These are phyloP conservation scores for Engystomops pustulosus DNA, from an alignment of 2,113 vertebrate species.

Conservation along the genomic window DNA sequence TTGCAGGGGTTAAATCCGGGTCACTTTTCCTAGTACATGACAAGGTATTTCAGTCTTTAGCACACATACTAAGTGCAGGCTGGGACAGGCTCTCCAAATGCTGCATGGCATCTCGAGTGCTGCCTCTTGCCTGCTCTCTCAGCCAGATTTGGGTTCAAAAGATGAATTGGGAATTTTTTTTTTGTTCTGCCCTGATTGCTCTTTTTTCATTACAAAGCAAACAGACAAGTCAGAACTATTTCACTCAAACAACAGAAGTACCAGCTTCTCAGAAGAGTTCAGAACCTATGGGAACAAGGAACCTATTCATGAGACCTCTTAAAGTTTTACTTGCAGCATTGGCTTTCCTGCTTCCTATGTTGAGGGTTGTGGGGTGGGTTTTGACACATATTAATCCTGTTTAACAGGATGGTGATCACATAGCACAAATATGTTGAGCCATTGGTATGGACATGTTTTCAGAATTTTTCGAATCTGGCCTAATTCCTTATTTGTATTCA, in stretches of 20 bases:
- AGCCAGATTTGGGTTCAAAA: slow-evolving; percentile 35
- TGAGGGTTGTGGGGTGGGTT: slow-evolving; percentile 44
- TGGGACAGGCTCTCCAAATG: slow-evolving; percentile 29
- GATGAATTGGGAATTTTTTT: slow-evolving; percentile 36
- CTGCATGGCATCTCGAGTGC: slow-evolving; percentile 47
- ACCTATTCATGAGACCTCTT: slow-evolving; percentile 46
- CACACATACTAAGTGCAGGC: slow-evolving; percentile 26
- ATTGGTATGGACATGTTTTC: slow-evolving; percentile 3
- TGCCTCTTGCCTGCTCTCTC: slow-evolving; percentile 40
- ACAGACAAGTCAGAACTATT: slow-evolving; percentile 54
- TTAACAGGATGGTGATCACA: slow-evolving; percentile 43
- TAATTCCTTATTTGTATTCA: background rate
- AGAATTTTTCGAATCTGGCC: background rate
- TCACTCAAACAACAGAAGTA: slow-evolving; percentile 30
- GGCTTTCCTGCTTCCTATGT: slow-evolving; percentile 40
- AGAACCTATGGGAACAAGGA: slow-evolving; percentile 37
- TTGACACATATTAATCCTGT: slow-evolving; percentile 56
- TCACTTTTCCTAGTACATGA: slow-evolving; percentile 15
- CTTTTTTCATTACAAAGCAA: slow-evolving; percentile 42
- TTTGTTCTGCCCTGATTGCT: slow-evolving; percentile 15
- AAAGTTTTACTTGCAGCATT: slow-evolving; percentile 11
- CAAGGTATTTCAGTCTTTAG: slow-evolving; percentile 45
- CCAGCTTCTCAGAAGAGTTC: slow-evolving; percentile 32
- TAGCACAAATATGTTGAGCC: slow-evolving; percentile 36
- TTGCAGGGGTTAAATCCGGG: slow-evolving; percentile 3